These are phyloP conservation scores for Oithona nana DNA, from an alignment of 2,888 invertebrate species.

Conservation along the genomic window DNA sequence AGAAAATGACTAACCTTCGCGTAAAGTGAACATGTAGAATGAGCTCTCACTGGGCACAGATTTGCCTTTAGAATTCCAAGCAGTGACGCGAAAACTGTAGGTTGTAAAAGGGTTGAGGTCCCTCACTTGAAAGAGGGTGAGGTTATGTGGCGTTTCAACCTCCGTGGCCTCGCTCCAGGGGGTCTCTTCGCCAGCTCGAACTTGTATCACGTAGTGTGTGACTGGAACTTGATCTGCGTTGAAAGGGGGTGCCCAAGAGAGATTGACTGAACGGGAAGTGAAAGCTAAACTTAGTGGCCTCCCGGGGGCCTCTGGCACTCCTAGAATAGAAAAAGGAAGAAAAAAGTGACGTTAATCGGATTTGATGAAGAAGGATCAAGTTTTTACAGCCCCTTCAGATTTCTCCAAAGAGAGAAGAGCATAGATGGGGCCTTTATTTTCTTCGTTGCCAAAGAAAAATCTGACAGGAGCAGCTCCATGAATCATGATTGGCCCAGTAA, in stretches of 20 bases:
- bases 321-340: conserved; percentile 23
- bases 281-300: conserved; percentile 48
- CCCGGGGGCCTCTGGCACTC: conserved; percentile 45
- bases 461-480: too few relatives aligned
- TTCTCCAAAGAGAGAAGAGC: too few relatives aligned
- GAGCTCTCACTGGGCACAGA: conserved; percentile 48
- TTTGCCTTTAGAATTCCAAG: conserved; percentile 48
- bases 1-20: conserved; percentile 41
- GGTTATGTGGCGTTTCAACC: conserved; percentile 18
- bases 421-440: too few relatives aligned
- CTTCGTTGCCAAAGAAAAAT: too few relatives aligned
- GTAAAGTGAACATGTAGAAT: conserved; percentile 49
- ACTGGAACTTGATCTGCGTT: conserved; percentile 48
- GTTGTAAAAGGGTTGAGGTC: conserved; percentile 50
- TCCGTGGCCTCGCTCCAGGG: background rate
- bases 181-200: conserved; percentile 30
- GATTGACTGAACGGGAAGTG: conserved; percentile 48
- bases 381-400: too few relatives aligned
- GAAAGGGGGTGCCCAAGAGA: conserved; percentile 40
- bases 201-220: conserved; percentile 49
- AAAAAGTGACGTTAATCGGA: too few relatives aligned
- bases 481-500: background rate
- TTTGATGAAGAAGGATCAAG: too few relatives aligned
- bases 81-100: conserved; percentile 50
- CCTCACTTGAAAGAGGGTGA: conserved; percentile 33